A percentile compares a stretch with the other conserved stretches of the same genome.
phyloP scores from a whole-genome alignment of 2,888 invertebrate genomes.

The Bombylius discolor region DNA sequence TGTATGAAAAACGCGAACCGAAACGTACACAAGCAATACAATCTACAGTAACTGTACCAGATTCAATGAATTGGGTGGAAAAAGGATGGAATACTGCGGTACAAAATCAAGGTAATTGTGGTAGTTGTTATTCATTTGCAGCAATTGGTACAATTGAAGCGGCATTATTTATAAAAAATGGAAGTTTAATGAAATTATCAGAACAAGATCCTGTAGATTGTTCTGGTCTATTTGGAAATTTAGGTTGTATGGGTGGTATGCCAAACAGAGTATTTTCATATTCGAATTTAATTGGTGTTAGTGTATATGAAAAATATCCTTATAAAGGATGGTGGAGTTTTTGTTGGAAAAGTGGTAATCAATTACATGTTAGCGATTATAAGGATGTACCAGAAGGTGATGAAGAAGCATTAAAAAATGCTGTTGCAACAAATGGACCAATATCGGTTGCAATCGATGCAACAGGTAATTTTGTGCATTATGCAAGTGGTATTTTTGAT shows the following conservation, averaged over 20 bases:
- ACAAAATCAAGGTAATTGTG: conserved; percentile 67
- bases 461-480: no score
- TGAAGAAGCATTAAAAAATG: conserved; percentile 54
- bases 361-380: conserved; percentile 60
- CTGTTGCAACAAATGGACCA: conserved; percentile 66
- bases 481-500: no score
- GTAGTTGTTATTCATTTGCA: conserved; percentile 82
- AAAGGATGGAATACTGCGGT: no score
- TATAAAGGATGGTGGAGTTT: conserved; percentile 59
- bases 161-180: conserved; percentile 63
- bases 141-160: conserved; percentile 76
- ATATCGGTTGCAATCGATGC: conserved; percentile 76
- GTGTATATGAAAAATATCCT: conserved; percentile 69
- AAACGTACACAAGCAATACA: no score
- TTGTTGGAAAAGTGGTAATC: conserved; percentile 47
- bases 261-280: conserved; percentile 67
- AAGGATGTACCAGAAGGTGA: conserved; percentile 50
- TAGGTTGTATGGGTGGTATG: conserved; percentile 61
- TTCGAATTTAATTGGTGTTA: conserved; percentile 64
- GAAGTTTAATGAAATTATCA: conserved; percentile 60
- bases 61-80: no score
- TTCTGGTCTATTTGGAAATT: conserved; percentile 61
- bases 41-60: no score
- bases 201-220: conserved; percentile 83
- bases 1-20: no score